These are phyloP conservation scores for Neoaliturus tenellus DNA, from an alignment of 2,888 invertebrate species.

Conservation along the genomic window DNA sequence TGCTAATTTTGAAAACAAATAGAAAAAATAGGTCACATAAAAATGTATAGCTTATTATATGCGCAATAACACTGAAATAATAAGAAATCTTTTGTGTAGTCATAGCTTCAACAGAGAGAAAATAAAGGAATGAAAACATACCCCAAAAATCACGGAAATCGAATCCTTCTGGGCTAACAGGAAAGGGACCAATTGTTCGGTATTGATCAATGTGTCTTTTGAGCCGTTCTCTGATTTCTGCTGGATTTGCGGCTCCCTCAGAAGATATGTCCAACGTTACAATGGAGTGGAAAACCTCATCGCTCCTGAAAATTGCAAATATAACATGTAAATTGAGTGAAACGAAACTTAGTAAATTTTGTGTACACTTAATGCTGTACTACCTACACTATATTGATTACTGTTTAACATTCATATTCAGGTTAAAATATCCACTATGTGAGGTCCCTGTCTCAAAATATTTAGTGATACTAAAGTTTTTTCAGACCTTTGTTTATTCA, in stretches of 20 bases:
- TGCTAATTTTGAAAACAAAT: conserved; percentile 23
- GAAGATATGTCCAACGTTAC: conserved; percentile 79
- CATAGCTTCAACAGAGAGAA: neutral
- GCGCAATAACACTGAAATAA: too few species aligned
- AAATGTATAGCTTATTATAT: too few species aligned
- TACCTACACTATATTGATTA: too few species aligned
- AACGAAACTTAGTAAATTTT: too few species aligned
- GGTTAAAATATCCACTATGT: too few species aligned
- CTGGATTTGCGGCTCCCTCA: conserved; percentile 76
- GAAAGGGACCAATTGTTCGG: conserved; percentile 75
- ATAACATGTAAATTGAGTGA: too few species aligned
- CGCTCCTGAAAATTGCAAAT: conserved; percentile 60
- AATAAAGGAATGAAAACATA: conserved; percentile 68
- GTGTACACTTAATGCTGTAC: too few species aligned
- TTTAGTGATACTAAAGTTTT: too few species aligned
- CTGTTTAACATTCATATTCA: too few species aligned
- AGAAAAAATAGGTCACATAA: conserved; percentile 10
- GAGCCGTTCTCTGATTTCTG: conserved; percentile 75
- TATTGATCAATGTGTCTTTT: conserved; percentile 76
- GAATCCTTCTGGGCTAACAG: conserved; percentile 78
- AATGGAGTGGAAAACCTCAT: conserved; percentile 78
- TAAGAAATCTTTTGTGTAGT: neutral
- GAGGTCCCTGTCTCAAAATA: too few species aligned
- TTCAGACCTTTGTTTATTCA: too few species aligned
- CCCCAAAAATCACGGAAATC: conserved; percentile 77